Evolutionary conservation across 2,888 invertebrate species (phyloP), one percentile per base, ranked within the genome.

Genomic region (Hypomecis atomaria): DNA sequence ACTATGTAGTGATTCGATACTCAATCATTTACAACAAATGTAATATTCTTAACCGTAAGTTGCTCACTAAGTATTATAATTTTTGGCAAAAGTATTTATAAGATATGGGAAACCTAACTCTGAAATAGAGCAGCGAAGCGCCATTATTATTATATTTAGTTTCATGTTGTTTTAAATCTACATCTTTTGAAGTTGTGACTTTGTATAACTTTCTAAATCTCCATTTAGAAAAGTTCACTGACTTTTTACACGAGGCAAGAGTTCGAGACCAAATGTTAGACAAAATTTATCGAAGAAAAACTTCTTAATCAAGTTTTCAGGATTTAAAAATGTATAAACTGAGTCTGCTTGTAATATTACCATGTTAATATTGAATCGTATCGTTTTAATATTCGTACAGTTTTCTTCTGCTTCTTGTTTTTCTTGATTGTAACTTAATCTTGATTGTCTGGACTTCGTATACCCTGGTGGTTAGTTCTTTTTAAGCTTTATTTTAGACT

Each of bases 261-360:
- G 10, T 40, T 40, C 7, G 40, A 40, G 13, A 38, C 52, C 36
- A 42, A 50, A 43, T 33, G 23, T 44, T 50, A 45, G 53, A 48
- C 7, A 37, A 33, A 48, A 43, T 47, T 36, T 62, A 58, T 13
- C 34, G 40, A 45, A n/a, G 53, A 0, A 10, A 42, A 52, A 59
- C 45, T 56, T 52, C 13, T 34, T 60, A 56, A 65, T 60, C 55
- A 59, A 64, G 54, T 63, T 58, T 47, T 10, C 13, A 42, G 13
- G 11, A 9, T 37, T 56, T 65, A 60, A 60, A 52, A 59, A 56
- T 56, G 56, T 59, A 52, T 52, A 49, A 48, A 62, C 23, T 13
- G 10, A 59, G 37, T 63, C 42, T 58, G 42, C 5, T 40, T n/a
- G 40, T 34, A 59, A 59, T 55, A 33, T 63, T 59, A 34, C 4